Conservation (phyloP, 2,797 vertebrate genomes). For the Xenopus petersii region DNA sequence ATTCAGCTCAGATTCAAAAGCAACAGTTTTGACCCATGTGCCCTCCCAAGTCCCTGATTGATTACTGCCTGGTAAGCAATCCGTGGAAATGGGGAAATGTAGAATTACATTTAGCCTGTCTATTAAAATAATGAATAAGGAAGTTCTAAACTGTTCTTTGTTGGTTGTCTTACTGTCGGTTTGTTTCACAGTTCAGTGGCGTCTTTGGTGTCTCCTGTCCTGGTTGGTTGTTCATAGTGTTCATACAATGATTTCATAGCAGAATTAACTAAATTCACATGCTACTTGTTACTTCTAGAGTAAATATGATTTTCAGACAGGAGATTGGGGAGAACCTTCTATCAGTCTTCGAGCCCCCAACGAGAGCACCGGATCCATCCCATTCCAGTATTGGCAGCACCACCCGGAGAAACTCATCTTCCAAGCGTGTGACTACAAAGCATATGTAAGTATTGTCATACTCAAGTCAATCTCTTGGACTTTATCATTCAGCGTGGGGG, state of each 20-base stretch:
- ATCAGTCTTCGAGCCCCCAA: slow-evolving; percentile 95
- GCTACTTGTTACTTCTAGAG: slow-evolving; percentile 57
- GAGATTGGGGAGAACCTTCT: slow-evolving; percentile 96
- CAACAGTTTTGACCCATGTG: too few species aligned
- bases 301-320: slow-evolving; percentile 82
- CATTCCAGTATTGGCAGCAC: slow-evolving; percentile 98
- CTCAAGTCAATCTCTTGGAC: not conserved
- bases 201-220: not conserved
- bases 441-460: slow-evolving; percentile 84
- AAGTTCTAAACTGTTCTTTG: not conserved
- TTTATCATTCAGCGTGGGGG: too few species aligned
- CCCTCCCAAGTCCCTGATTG: too few species aligned
- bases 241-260: not conserved
- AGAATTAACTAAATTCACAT: slow-evolving; percentile 34
- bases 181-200: not conserved
- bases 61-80: too few species aligned
- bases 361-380: slow-evolving; percentile 95
- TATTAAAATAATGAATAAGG: too few species aligned
- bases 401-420: slow-evolving; percentile 99
- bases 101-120: too few species aligned
- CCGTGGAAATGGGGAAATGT: too few species aligned
- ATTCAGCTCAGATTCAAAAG: too few species aligned
- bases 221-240: not conserved
- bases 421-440: slow-evolving; percentile 98
- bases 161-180: not conserved